Base-by-base conservation (phyloP, 2,888 invertebrate genomes). In the Cremastobaeus sp. region DNA sequence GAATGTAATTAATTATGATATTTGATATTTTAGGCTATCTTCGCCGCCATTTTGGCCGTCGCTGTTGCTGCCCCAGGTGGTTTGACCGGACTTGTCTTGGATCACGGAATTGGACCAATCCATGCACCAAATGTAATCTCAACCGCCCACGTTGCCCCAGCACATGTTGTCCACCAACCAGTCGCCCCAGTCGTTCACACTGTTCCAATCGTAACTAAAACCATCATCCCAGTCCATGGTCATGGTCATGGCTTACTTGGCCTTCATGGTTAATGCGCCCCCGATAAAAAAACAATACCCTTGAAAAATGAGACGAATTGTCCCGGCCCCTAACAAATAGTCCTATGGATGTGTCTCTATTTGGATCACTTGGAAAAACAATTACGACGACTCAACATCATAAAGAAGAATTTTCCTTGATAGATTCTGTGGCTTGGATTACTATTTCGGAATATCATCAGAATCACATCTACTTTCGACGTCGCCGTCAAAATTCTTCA, bases 21-120 rank as follows among this genome's bases (percentile, higher is more conserved):
- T n/a, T 32, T 35, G n/a, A 21, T n/a, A 1, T 20, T 64, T 11
- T 78, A 88, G 88, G 84, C 84, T 80, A 81, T 86, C 65, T 77
- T 87, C 81, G 84, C 84, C 71, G 87, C 85, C 83, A 66, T 88
- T 68, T 66, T 88, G 84, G 87, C 86, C 50, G 89, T 83, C 87
- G 90, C 47, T 87, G 89, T 9, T 82, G 90, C 76, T 85, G 89
- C 77, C 88, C 91, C 82, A 88, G 90, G 82, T 89, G 90, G 84
- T 87, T 89, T 39, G 85, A 90, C 70, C 88, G 90, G 47, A 87
- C 88, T 83, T 57, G 78, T 79, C 43, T 45, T 83, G 52, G 79
- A 81, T 76, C 81, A 81, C 50, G 86, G 84, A 62, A 59, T 81
- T 12, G 87, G 85, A 65, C 81, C 81, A 50, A 85, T 87, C 79